Evolutionary conservation across 2,113 vertebrate species (phyloP), one percentile per base, ranked within the genome.

Genomic region (Cnemophilus loriae): DNA sequence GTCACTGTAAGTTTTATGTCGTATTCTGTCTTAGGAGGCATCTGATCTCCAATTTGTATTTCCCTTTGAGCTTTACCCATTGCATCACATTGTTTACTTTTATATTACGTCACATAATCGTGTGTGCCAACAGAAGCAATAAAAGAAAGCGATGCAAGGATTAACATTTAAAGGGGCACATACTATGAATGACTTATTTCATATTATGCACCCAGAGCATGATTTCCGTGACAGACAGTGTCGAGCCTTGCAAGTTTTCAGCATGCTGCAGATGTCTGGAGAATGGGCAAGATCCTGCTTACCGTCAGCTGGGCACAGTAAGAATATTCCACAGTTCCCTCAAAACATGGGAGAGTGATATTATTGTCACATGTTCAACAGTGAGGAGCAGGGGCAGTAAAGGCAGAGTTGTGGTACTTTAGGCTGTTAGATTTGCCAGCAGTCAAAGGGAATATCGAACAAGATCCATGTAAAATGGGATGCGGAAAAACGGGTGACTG

Each of bases 81-180:
- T 64, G 60, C 60, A 93, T 76, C 86, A 77, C 56, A 49, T 69
- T 77, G 75, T 89, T 96, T 90, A 82, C 79, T 87, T 91, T 90
- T 47, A n/a, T 24, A 60, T 89, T 78, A 70, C 39, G 81, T 92
- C 95, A 96, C 80, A 68, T 37, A 87, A 76, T 21, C 1, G 0
- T 6, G 18, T n/a, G 60, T 59, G 82, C 83, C 68, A 95, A 93
- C 59, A 91, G 76, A 80, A 81, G 74, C 70, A 96, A 83, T 68
- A 86, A 80, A 89, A 88, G n/a, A 90, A 88, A 94, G 77, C 1
- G 0, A 91, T 49, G 52, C 33, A 44, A 88, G 67, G 84, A 94
- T 84, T 95, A 93, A 71, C 84, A 88, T 91, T 89, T 90, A 81
- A 90, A 95, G 81, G 44, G 49, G 76, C 70, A 85, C 37, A 68